Evolutionary conservation across 2,888 invertebrate species (phyloP), one percentile per base, ranked within the genome.

Genomic region (Suillia variegata): DNA sequence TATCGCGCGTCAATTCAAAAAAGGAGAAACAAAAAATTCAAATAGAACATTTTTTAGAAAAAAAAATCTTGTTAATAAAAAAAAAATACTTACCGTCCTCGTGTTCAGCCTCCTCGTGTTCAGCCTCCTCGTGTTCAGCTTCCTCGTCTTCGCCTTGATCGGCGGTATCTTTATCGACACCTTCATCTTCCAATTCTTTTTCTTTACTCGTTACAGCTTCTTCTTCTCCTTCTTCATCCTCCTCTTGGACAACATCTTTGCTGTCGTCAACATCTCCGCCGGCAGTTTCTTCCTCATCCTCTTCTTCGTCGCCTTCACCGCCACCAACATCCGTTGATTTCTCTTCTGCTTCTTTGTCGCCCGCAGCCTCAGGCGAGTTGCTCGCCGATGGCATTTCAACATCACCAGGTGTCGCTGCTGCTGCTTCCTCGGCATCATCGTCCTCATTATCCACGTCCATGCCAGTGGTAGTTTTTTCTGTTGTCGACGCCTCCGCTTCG

Each of bases 51-150:
- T n/a, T n/a, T n/a, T n/a, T n/a, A n/a, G n/a, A n/a, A n/a, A n/a
- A n/a, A n/a, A n/a, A n/a, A n/a, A n/a, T n/a, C n/a, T n/a, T n/a
- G 26, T 26, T 10, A 10, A 10, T 10, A 26, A 26, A 38, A 38
- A 13, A 38, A 4, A 12, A 12, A 1, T 1, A 24, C 63, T 53
- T 56, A 76, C 78, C 75, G 65, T 76, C 70, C 2, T 70, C 74
- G 45, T 70, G 67, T 24, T 73, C 68, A 5, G 62, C 64, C 13
- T 70, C 68, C 17, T 63, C 68, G 15, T 52, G 52, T 3, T 5
- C 50, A 53, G 21, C 13, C 12, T 31, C 12, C 31, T 31, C 31
- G 45, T 70, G 67, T 22, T 73, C 68, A 5, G 63, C 63, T 12
- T 70, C 68, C 13, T 61, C 67, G 17, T 45, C 52, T 3, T 5